Base-by-base conservation (phyloP, 2,113 vertebrate species). In the Platysternon megacephalum region DNA sequence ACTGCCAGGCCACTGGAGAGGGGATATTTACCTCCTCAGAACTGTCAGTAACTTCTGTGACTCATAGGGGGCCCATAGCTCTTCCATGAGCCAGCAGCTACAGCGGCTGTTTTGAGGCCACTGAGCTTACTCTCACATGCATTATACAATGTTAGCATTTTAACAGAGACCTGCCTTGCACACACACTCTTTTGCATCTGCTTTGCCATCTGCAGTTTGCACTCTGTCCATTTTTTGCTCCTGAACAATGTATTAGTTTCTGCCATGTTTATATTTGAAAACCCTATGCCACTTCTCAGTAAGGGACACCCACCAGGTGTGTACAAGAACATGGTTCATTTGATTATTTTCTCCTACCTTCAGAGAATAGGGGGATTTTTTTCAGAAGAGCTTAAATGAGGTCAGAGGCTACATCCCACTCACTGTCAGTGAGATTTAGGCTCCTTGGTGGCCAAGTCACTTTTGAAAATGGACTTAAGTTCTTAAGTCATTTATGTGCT, bases 11-110 rank as follows among this genome's bases (percentile, higher is more conserved):
- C 88, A 52, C 26, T 83, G 72, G 26, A 72, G 6, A 8, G 11
- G 24, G 19, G n/a, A 14, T 42, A 72, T 72, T 72, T 72, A 72
- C n/a, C 68, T 72, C n/a, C 42, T 88, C 52, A 65, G 52, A 86
- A 86, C 0, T 88, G 72, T 32, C 29, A 78, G 10, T 24, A 7
- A 49, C 72, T 87, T 61, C 46, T 83, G n/a, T 5, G 82, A 39
- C 13, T 39, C 28, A 52, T 9, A 16, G 56, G 21, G 16, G 24
- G 51, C 56, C 29, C 35, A 3, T 16, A 85, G 35, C 0, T 0
- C 9, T 84, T 74, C 79, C 80, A 11, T 32, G 28, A 42, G 11
- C 89, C 28, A 68, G 26, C 32, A 92, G n/a, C 44, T 88, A 85
- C 90, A 87, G 42, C 10, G 14, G 10, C 49, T 94, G 79, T 82